These are phyloP conservation scores for Dryomyza anilis DNA, from an alignment of 2,888 invertebrate species.

Conservation along the genomic window DNA sequence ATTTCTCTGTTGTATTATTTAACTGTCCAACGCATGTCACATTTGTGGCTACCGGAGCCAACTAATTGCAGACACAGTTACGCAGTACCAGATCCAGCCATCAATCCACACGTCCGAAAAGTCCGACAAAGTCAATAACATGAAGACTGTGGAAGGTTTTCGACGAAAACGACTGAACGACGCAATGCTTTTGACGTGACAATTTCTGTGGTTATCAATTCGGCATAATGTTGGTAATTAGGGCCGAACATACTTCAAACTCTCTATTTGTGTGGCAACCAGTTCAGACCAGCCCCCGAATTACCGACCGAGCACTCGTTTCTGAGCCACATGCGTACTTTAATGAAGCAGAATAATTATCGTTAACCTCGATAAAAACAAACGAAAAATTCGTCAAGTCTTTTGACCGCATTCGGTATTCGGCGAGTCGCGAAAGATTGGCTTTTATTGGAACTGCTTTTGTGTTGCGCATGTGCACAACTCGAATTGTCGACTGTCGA, in stretches of 20 bases:
- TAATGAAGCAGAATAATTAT: constrained; percentile 8
- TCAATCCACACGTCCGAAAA: neutral
- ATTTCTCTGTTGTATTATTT: too few species aligned
- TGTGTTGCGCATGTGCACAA: too few species aligned
- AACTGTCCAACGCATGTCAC: constrained; percentile 55
- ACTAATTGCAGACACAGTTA: constrained; percentile 16
- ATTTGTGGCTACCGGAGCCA: constrained; percentile 51
- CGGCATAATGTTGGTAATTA: neutral
- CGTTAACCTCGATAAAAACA: neutral
- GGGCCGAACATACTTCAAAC: too few species aligned
- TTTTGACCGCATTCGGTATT: neutral
- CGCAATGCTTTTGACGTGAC: neutral
- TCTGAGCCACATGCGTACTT: neutral
- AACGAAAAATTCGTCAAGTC: neutral
- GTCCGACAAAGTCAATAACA: neutral
- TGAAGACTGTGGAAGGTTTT: neutral
- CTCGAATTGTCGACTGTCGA: too few species aligned
- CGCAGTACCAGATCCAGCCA: neutral
- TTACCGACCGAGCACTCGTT: neutral
- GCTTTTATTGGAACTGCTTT: too few species aligned
- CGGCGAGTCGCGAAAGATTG: too few species aligned
- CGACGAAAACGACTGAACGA: neutral
- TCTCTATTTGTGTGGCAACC: too few species aligned
- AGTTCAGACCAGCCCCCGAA: neutral
- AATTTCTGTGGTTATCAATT: constrained; percentile 6